Evolutionary conservation across 1,140 invertebrate genomes (phyloP).

Genomic region (Meloidogyne chitwoodi): DNA sequence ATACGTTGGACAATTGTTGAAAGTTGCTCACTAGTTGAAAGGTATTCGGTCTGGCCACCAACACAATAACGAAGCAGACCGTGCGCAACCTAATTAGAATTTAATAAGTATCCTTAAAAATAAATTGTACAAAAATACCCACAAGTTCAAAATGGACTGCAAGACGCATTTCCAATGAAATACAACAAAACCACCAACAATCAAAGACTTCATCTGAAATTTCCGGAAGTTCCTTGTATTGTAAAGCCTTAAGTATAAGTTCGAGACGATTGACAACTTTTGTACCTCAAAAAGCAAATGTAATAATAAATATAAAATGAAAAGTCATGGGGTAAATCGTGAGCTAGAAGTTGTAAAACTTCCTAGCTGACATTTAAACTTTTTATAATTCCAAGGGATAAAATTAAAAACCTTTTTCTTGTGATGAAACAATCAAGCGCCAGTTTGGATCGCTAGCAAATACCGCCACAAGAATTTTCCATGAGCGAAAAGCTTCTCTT

Average conservation of each 20-base stretch:
- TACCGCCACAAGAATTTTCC: neutral
- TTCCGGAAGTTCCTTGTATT: slow-evolving; percentile 1
- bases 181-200: slow-evolving; percentile 16
- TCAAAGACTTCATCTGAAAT: neutral
- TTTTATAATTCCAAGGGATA: neutral
- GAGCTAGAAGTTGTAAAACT: too few species aligned
- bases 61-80: slow-evolving; percentile 4
- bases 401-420: slow-evolving; percentile 3
- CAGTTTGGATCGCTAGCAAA: slow-evolving; percentile 8
- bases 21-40: neutral
- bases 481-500: neutral
- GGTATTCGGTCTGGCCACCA: neutral
- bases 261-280: neutral
- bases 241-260: slow-evolving; percentile 2
- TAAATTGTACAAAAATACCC: too few species aligned
- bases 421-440: neutral
- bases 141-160: neutral
- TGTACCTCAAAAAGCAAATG: neutral
- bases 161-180: neutral
- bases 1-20: neutral
- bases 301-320: neutral
- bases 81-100: neutral
- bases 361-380: too few species aligned
- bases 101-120: too few species aligned
- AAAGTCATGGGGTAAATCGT: too few species aligned